These are phyloP conservation scores for Chironomus tentans DNA, from an alignment of 2,888 invertebrate species.

Conservation along the genomic window DNA sequence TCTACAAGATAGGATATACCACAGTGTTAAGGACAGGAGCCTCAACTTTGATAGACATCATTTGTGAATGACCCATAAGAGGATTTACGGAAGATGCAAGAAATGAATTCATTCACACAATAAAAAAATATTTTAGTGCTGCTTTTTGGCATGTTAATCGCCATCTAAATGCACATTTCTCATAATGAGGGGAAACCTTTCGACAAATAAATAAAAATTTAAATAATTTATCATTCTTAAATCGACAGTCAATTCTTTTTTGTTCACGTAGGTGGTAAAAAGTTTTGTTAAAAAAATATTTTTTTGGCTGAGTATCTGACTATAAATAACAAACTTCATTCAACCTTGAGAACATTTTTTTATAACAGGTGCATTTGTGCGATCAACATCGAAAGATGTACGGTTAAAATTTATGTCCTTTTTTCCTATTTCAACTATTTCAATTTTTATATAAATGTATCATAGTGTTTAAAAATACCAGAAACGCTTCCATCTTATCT, in stretches of 20 bases:
- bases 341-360: too few species aligned
- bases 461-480: not conserved
- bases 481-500: not conserved
- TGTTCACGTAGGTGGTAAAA: conserved; percentile 7
- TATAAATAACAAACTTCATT: too few species aligned
- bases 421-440: too few species aligned
- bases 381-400: too few species aligned
- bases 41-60: too few species aligned
- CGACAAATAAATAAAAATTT: not conserved
- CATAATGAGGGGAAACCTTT: not conserved
- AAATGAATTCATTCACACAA: not conserved
- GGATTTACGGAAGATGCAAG: too few species aligned
- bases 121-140: not conserved
- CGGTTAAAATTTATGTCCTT: too few species aligned
- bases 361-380: too few species aligned
- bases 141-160: not conserved
- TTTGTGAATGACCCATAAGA: too few species aligned
- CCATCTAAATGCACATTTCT: not conserved
- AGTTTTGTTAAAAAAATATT: not conserved
- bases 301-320: not conserved
- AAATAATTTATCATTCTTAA: not conserved
- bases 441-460: not conserved
- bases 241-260: not conserved
- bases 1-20: too few species aligned
- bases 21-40: too few species aligned